Conservation (phyloP, 1,140 invertebrate species). For the Acromyrmex charruanus region DNA sequence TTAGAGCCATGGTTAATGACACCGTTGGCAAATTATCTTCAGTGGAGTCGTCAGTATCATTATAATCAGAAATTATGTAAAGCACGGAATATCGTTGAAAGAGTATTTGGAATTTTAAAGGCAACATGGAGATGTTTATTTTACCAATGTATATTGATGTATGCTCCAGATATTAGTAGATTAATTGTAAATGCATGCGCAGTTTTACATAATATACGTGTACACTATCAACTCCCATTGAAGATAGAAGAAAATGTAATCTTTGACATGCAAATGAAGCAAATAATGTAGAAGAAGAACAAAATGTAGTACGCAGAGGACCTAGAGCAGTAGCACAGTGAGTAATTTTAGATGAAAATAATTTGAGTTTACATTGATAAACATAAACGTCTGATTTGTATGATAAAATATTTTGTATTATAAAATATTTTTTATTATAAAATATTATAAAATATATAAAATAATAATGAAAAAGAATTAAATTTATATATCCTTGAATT, state of each 20-base stretch:
- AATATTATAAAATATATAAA: too few species aligned
- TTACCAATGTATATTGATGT: background rate
- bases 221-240: slow-evolving; percentile 13
- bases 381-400: background rate
- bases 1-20: background rate
- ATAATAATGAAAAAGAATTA: too few species aligned
- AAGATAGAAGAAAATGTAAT: slow-evolving; percentile 4
- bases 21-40: too few species aligned
- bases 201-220: slow-evolving; percentile 11
- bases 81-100: too few species aligned
- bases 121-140: background rate
- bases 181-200: slow-evolving; percentile 5
- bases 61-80: too few species aligned
- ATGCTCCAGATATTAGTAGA: background rate
- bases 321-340: slow-evolving; percentile 9
- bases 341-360: too few species aligned
- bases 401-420: too few species aligned
- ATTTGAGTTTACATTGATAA: too few species aligned
- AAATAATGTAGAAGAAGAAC: background rate
- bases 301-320: background rate
- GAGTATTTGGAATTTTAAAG: background rate
- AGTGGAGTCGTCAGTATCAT: too few species aligned
- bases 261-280: background rate
- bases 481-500: background rate
- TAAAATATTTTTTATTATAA: background rate